These are phyloP conservation scores for Venturia canescens DNA, from an alignment of 1,140 invertebrate genomes.

Conservation along the genomic window DNA sequence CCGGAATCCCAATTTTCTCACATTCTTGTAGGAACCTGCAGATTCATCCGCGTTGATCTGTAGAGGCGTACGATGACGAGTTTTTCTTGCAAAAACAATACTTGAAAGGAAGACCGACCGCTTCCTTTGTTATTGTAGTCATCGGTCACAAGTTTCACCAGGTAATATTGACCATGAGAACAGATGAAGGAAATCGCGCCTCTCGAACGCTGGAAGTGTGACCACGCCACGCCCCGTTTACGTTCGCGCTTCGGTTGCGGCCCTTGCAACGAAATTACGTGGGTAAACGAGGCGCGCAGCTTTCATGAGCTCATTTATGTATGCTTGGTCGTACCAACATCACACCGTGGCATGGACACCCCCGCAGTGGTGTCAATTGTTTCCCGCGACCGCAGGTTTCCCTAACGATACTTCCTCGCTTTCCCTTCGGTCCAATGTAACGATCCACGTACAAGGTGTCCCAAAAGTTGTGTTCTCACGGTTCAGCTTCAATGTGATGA, in stretches of 20 bases:
- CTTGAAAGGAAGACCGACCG: conserved; percentile 59
- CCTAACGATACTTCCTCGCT: conserved; percentile 40
- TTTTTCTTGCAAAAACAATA: conserved; percentile 75
- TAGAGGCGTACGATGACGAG: conserved; percentile 25
- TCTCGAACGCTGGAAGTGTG: conserved; percentile 66
- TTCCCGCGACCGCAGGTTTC: conserved; percentile 48
- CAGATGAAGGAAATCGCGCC: conserved; percentile 51
- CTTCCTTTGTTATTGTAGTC: conserved; percentile 53
- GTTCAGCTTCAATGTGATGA: too few species aligned
- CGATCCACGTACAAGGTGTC: background rate
- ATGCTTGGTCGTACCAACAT: conserved; percentile 12
- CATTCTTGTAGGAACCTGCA: background rate
- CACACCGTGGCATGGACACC: conserved; percentile 4
- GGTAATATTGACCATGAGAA: conserved; percentile 37
- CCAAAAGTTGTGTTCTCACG: too few species aligned
- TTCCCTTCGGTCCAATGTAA: background rate
- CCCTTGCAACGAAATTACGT: conserved; percentile 65
- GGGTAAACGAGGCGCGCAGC: conserved; percentile 56
- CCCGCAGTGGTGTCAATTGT: conserved; percentile 46
- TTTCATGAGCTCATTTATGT: conserved; percentile 49
- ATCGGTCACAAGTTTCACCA: conserved; percentile 18
- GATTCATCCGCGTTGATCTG: background rate
- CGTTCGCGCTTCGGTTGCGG: conserved; percentile 51
- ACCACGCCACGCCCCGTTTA: conserved; percentile 66
- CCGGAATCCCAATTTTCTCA: background rate